These are phyloP conservation scores for Leucophenga montana DNA, from an alignment of 2,888 invertebrate genomes.

Conservation along the genomic window DNA sequence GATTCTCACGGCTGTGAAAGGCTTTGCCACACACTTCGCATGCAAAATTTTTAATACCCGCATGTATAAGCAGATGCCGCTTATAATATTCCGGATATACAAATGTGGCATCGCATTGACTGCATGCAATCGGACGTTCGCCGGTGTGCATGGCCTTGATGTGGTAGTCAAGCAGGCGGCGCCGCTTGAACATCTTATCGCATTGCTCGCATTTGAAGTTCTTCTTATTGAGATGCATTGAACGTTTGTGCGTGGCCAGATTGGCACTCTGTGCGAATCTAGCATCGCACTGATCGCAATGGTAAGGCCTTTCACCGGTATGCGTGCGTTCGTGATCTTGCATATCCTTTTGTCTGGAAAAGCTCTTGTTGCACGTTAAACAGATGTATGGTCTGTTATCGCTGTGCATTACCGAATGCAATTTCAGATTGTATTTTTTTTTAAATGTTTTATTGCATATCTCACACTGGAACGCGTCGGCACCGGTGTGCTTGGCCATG, in stretches of 20 bases:
- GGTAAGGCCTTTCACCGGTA: slow-evolving; percentile 85
- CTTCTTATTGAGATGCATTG: slow-evolving; percentile 85
- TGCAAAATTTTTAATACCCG: slow-evolving; percentile 82
- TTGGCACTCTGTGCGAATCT: slow-evolving; percentile 88
- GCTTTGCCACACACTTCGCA: slow-evolving; percentile 89
- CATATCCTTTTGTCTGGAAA: slow-evolving; percentile 84
- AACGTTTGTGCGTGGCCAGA: slow-evolving; percentile 84
- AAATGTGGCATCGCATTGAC: slow-evolving; percentile 83
- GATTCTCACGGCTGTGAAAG: slow-evolving; percentile 88
- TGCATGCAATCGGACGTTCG: slow-evolving; percentile 84
- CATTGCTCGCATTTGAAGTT: slow-evolving; percentile 80
- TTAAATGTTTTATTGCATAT: neutral
- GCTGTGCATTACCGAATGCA: slow-evolving; percentile 6
- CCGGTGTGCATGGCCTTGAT: slow-evolving; percentile 87
- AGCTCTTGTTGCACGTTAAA: slow-evolving; percentile 62
- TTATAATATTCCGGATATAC: slow-evolving; percentile 88
- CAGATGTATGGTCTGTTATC: neutral
- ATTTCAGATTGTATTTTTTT: neutral
- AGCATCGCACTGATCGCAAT: slow-evolving; percentile 85
- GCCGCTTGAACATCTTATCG: slow-evolving; percentile 81
- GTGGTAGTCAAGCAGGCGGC: slow-evolving; percentile 84
- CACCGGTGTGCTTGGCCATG: neutral
- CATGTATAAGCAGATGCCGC: slow-evolving; percentile 83
- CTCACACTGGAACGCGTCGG: neutral
- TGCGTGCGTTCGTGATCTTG: slow-evolving; percentile 87